Conservation (phyloP, 23 tunicate genomes). For the Aplidium turbinatum region DNA sequence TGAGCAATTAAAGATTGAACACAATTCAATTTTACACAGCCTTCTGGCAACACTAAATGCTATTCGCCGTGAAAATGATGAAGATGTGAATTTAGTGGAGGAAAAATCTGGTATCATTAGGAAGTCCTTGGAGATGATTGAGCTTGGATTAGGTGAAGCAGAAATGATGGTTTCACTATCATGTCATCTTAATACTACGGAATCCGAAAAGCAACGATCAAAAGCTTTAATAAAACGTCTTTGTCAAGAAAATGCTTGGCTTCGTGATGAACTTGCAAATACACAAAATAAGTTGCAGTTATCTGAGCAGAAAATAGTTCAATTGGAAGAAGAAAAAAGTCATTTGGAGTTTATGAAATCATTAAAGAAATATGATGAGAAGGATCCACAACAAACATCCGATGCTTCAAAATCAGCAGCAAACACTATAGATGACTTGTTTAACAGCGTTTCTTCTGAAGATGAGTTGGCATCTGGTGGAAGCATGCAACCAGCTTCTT, state of each 20-base stretch:
- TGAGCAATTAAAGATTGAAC: conserved; percentile 89
- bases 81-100: conserved; percentile 89
- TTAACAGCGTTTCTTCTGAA: conserved; percentile 39
- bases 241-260: conserved; percentile 96
- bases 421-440: conserved; percentile 72
- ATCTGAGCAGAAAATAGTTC: conserved; percentile 86
- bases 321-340: conserved; percentile 92
- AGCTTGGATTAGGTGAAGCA: conserved; percentile 95
- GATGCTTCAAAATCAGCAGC: conserved; percentile 1
- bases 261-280: conserved; percentile 96
- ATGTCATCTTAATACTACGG: conserved; percentile 80
- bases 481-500: conserved; percentile 25
- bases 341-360: conserved; percentile 94
- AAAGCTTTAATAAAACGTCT: conserved; percentile 84
- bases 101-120: conserved; percentile 91
- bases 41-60: conserved; percentile 92
- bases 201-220: conserved; percentile 83
- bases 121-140: conserved; percentile 89
- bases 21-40: conserved; percentile 92
- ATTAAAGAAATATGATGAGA: conserved; percentile 80
- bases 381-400: not conserved
- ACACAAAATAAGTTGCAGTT: conserved; percentile 86
- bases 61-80: conserved; percentile 89
- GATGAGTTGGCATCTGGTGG: conserved; percentile 44
- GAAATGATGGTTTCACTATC: conserved; percentile 91